Percentiles rank a stretch among this genome's conserved stretches.
Conservation (phyloP, 2,888 invertebrate species). For the Dicranocentrus wangi region DNA sequence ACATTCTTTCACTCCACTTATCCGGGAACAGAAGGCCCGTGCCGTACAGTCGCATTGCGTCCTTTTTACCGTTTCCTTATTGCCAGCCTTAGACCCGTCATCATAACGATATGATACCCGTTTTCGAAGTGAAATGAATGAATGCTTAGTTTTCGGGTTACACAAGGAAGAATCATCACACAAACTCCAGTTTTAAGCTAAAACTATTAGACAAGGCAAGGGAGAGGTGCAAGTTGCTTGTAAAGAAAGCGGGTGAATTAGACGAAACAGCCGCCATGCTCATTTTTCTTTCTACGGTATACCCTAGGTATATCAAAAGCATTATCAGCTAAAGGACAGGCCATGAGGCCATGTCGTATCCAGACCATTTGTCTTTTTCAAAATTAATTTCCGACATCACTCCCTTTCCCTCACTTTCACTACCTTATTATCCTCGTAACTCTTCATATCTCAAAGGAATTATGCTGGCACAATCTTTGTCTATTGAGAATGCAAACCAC, state of each 20-base stretch:
- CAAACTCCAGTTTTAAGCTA: no score
- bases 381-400: constrained; percentile 57
- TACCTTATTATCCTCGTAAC: constrained; percentile 55
- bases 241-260: constrained; percentile 8
- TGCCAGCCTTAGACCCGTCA: background rate
- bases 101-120: constrained; percentile 44
- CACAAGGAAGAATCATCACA: background rate
- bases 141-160: constrained; percentile 6
- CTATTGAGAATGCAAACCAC: background rate
- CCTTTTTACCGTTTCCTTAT: constrained; percentile 48
- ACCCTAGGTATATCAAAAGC: constrained; percentile 22
- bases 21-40: background rate
- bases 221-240: constrained; percentile 5
- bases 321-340: constrained; percentile 1
- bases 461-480: background rate
- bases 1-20: constrained; percentile 1
- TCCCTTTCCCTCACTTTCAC: constrained; percentile 45
- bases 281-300: background rate
- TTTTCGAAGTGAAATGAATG: background rate
- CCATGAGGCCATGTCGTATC: constrained; percentile 36
- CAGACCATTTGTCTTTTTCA: constrained; percentile 61
- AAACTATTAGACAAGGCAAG: no score
- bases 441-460: constrained; percentile 11
- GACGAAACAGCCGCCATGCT: constrained; percentile 19
- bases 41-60: constrained; percentile 56